Evolutionary conservation across 2,888 invertebrate genomes (phyloP).

Genomic region (Theretra japonica): DNA sequence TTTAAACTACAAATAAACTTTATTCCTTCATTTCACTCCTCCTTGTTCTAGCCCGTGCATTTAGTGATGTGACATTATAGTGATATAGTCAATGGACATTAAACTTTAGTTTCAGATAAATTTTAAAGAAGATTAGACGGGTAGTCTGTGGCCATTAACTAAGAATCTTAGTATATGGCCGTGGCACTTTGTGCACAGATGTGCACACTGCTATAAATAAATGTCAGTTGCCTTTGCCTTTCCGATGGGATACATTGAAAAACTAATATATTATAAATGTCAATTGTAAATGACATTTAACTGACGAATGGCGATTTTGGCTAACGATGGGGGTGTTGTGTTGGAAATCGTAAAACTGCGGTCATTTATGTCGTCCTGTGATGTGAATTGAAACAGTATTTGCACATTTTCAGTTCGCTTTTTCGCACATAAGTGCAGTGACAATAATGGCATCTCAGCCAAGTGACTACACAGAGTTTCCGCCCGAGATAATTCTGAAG

Average conservation of each 20-base stretch:
- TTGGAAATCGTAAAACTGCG: constrained; percentile 50
- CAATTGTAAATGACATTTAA: constrained; percentile 44
- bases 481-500: constrained; percentile 92
- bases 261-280: constrained; percentile 3
- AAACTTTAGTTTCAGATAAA: no score
- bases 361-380: constrained; percentile 40
- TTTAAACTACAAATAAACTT: no score
- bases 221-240: no score
- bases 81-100: no score
- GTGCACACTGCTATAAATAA: background rate
- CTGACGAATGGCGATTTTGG: constrained; percentile 54
- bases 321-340: constrained; percentile 64
- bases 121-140: no score
- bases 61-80: no score
- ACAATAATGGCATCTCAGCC: constrained; percentile 81
- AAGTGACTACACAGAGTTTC: constrained; percentile 88
- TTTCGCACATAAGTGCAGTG: constrained; percentile 30
- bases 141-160: no score
- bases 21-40: no score
- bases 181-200: no score
- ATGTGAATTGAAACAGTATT: constrained; percentile 51
- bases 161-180: no score
- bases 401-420: constrained; percentile 28
- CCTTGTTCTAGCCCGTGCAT: no score
- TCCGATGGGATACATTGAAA: no score